These are phyloP conservation scores for Apostichopus leukothele DNA, from an alignment of 53 echinoderm and acorn worm species.

Conservation along the genomic window DNA sequence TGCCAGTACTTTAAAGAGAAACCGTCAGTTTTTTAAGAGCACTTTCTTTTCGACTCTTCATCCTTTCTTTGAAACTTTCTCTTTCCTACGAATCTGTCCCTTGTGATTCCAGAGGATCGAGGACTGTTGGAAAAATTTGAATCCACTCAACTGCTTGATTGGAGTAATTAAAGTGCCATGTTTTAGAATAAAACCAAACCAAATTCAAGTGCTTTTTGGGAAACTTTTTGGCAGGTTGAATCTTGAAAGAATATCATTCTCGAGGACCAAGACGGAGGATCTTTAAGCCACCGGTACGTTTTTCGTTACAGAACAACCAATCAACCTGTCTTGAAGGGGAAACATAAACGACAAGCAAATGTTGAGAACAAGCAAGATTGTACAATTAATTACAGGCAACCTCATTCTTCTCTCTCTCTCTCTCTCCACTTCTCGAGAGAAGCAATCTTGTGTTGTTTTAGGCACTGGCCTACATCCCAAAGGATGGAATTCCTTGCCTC, in stretches of 20 bases:
- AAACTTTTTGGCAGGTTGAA: neutral
- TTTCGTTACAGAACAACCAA: neutral
- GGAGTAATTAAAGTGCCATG: no score
- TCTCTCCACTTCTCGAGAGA: neutral
- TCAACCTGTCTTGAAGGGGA: neutral
- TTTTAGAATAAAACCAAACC: neutral
- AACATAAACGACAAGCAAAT: conserved; percentile 3
- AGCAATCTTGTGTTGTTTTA: neutral
- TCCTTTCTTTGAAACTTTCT: no score
- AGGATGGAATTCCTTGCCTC: conserved; percentile 20
- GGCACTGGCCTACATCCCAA: conserved; percentile 10
- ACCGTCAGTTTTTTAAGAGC: no score
- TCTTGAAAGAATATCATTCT: neutral
- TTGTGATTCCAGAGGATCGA: no score
- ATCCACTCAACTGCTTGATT: no score
- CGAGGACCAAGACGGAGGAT: neutral
- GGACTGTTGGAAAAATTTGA: no score
- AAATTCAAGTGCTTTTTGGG: neutral
- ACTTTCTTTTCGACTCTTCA: no score
- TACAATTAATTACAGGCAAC: neutral
- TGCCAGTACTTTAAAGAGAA: no score
- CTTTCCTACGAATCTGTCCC: no score
- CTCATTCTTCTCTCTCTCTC: neutral
- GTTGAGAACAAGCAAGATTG: conserved; percentile 7
- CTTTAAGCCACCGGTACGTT: neutral